A percentile compares a stretch with the other conserved stretches of the same genome.
Evolutionary conservation across 1,140 invertebrate genomes (phyloP).

Genomic region (Drosophila sp.): DNA sequence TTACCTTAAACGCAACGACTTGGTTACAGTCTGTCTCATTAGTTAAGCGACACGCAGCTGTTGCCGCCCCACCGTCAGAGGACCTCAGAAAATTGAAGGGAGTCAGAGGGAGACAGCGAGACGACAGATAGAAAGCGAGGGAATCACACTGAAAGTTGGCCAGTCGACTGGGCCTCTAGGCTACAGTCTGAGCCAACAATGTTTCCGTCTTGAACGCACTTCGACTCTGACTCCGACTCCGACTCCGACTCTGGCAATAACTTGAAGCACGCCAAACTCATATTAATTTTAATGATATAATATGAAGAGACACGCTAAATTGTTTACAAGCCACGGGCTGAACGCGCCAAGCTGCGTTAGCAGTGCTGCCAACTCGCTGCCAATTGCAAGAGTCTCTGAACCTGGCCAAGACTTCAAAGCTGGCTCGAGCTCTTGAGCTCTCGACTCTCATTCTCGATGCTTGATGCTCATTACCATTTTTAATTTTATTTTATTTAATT

Average conservation of each 20-base stretch:
- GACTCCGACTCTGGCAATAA: slow-evolving; percentile 33
- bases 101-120: neutral
- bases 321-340: slow-evolving; percentile 70
- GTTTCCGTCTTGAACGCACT: slow-evolving; percentile 25
- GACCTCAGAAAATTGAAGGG: neutral
- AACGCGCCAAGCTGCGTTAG: slow-evolving; percentile 45
- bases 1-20: slow-evolving; percentile 34
- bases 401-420: neutral
- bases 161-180: slow-evolving; percentile 12
- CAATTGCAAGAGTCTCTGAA: neutral
- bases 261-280: slow-evolving; percentile 74
- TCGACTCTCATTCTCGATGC: neutral
- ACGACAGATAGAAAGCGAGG: neutral
- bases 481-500: slow-evolving; percentile 83
- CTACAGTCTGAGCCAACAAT: slow-evolving; percentile 14
- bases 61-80: neutral
- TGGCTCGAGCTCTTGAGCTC: too few relatives aligned
- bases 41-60: slow-evolving; percentile 52
- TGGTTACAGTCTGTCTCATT: slow-evolving; percentile 51
- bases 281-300: slow-evolving; percentile 84
- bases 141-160: slow-evolving; percentile 8
- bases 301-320: slow-evolving; percentile 80
- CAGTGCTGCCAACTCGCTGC: slow-evolving; percentile 25
- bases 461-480: slow-evolving; percentile 74
- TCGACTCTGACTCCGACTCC: slow-evolving; percentile 1